These are phyloP conservation scores for Caerostris extrusa DNA, from an alignment of 1,140 invertebrate genomes.

Conservation along the genomic window DNA sequence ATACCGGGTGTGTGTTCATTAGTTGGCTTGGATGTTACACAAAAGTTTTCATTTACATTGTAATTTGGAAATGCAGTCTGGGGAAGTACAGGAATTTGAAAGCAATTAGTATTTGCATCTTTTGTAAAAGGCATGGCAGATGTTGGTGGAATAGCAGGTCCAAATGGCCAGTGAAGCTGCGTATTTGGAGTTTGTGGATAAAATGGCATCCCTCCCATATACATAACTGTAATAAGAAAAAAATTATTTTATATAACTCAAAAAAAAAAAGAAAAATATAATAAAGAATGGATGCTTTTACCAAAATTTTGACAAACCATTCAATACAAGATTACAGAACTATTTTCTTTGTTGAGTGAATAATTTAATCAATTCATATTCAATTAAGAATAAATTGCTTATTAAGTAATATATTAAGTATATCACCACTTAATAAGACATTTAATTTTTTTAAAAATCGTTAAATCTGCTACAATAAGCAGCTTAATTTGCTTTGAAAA, in stretches of 20 bases:
- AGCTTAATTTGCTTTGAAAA: too few relatives aligned
- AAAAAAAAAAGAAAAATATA: background rate
- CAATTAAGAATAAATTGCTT: too few relatives aligned
- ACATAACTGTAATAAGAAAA: conserved; percentile 57
- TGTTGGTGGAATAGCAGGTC: background rate
- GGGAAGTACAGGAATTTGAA: background rate
- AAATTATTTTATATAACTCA: background rate
- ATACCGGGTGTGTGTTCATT: conserved; percentile 32
- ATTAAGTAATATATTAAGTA: too few relatives aligned
- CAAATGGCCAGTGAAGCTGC: conserved; percentile 34
- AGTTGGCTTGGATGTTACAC: background rate
- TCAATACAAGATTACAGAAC: too few relatives aligned
- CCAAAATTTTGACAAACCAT: too few relatives aligned
- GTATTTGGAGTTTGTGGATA: conserved; percentile 30
- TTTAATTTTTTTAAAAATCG: too few relatives aligned
- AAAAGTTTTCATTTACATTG: background rate
- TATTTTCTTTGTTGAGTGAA: too few relatives aligned
- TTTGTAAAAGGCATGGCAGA: background rate
- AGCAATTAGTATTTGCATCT: background rate
- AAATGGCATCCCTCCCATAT: conserved; percentile 65
- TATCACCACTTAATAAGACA: too few relatives aligned
- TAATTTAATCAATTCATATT: too few relatives aligned
- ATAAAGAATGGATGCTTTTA: background rate
- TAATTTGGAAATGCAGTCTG: background rate
- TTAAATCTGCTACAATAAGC: too few relatives aligned